Evolutionary conservation across 92 coral and sea anemone species (phyloP), one percentile per base, ranked within the genome.

Genomic region (Diadumene lineata): DNA sequence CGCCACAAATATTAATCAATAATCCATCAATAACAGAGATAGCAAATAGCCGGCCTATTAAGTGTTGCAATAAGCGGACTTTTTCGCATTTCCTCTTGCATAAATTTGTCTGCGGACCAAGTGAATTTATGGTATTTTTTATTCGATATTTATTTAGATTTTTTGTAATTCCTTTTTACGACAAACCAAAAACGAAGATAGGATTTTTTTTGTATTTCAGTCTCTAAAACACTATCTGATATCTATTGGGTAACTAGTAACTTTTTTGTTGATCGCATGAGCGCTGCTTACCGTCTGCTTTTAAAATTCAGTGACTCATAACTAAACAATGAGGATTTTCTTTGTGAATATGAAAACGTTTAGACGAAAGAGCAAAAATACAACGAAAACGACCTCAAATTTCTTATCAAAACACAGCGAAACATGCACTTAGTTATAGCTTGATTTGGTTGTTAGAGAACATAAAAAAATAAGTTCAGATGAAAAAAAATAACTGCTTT

Each of bases 201-300:
- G 34, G 25, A 38, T 26, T 26, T 7, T 33, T 0, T 66, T 21
- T 18, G 43, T 43, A 26, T 38, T 21, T 43, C 43, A 19, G 2
- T 67, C 18, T n/a, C 16, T n/a, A n/a, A n/a, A n/a, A n/a, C n/a
- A n/a, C n/a, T n/a, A n/a, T n/a, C 27, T 23, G 33, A 50, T 46
- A 55, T 11, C 7, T 7, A 11, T 55, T n/a, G 65, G 31, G 23
- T 13, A 60, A n/a, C n/a, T n/a, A n/a, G n/a, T n/a, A n/a, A n/a
- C 7, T 60, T 16, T 11, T 60, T 26, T 24, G 25, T 44, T n/a
- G 75, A 50, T 70, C 64, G 64, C 61, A 69, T 69, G 74, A 69
- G 43, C 43, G 24, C 32, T 55, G 75, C 64, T 64, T 70, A 50
- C 6, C 50, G 22, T 19, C 64, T 60, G n/a, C 21, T 50, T 53